phyloP scores from a whole-genome alignment of 1,140 invertebrate species.

The Scaptodrosophila lebanonensis region DNA sequence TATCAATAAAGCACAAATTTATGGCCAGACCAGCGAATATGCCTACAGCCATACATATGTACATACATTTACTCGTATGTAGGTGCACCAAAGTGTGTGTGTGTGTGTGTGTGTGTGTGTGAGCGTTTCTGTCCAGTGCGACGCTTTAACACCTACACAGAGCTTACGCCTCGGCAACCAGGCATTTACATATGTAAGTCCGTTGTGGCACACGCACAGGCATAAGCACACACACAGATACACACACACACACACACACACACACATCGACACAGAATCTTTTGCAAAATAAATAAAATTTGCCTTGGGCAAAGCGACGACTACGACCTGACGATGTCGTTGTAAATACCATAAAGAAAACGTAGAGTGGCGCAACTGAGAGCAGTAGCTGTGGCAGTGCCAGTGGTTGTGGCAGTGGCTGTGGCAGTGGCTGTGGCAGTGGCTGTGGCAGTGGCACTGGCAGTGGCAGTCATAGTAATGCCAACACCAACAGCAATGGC shows the following conservation, averaged over 20 bases:
- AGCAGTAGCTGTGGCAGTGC: constrained; percentile 1
- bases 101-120: constrained; percentile 2
- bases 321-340: constrained; percentile 69
- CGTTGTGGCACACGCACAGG: no score
- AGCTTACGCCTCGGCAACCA: constrained; percentile 8
- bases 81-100: not conserved
- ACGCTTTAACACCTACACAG: no score
- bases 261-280: no score
- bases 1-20: constrained; percentile 23
- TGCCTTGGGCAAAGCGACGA: constrained; percentile 44
- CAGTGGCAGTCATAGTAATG: constrained; percentile 18
- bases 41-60: not conserved
- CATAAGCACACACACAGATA: no score
- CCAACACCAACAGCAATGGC: no score
- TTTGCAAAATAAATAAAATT: constrained; percentile 38
- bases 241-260: no score
- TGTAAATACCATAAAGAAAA: constrained; percentile 70
- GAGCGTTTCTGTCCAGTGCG: not conserved
- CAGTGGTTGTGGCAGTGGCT: not conserved
- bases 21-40: not conserved
- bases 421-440: constrained; percentile 23
- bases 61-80: not conserved
- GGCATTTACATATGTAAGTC: constrained; percentile 25
- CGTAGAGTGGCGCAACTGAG: constrained; percentile 29
- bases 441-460: constrained; percentile 14